Conservation (phyloP, 2,797 vertebrate species). For the Alfaro cultratus region DNA sequence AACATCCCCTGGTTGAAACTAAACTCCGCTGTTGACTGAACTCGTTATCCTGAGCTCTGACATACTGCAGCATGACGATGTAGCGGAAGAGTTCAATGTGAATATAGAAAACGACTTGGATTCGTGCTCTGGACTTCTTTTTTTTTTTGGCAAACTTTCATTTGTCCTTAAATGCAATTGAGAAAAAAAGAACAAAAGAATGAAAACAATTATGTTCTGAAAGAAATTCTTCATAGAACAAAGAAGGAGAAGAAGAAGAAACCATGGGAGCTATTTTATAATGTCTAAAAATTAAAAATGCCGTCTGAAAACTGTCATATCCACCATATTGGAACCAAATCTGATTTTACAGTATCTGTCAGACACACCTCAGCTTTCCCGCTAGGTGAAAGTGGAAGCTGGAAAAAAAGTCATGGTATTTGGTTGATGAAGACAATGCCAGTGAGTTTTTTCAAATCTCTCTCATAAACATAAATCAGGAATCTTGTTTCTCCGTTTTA, state of each 20-base stretch:
- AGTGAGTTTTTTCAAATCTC: neutral
- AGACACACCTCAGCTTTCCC: slow-evolving; percentile 2
- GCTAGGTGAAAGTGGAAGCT: neutral
- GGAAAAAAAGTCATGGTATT: neutral
- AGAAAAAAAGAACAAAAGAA: neutral
- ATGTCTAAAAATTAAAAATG: neutral
- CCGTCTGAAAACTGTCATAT: neutral
- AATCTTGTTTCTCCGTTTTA: neutral
- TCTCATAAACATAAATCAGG: too few species aligned
- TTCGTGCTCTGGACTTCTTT: neutral
- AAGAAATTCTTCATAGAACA: neutral
- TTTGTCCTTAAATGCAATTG: neutral
- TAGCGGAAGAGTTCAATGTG: too few species aligned
- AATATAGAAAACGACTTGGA: too few species aligned
- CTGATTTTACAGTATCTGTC: slow-evolving; percentile 22
- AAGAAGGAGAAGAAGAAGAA: neutral
- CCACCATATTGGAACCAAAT: neutral
- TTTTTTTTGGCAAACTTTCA: too few species aligned
- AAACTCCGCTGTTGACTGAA: neutral
- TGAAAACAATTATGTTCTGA: neutral
- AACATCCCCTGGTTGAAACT: neutral
- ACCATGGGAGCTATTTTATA: neutral
- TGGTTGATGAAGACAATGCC: neutral
- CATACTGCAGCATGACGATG: neutral
- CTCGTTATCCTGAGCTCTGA: neutral